Evolutionary conservation across 92 coral and sea anemone species (phyloP).

Genomic region (Phenganax marumi): DNA sequence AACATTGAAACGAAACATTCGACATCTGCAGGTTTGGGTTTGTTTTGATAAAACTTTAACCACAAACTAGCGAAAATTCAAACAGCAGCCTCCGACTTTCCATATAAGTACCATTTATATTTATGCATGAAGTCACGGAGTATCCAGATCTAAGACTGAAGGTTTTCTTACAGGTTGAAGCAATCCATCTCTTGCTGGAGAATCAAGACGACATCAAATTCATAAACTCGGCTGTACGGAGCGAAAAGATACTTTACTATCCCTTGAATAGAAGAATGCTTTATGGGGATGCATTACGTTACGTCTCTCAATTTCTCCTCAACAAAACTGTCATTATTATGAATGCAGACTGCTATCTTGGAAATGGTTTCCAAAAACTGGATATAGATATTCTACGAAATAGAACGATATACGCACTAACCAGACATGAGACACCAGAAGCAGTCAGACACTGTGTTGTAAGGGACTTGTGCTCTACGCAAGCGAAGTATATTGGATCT

Average conservation of each 20-base stretch:
- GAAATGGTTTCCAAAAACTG: conserved; percentile 72
- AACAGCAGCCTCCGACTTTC: too few relatives aligned
- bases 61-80: too few relatives aligned
- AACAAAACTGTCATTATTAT: conserved; percentile 63
- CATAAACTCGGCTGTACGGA: conserved; percentile 41
- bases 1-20: conserved; percentile 62
- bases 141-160: neutral
- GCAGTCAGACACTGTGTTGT: conserved; percentile 56
- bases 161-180: conserved; percentile 51
- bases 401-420: conserved; percentile 70
- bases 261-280: conserved; percentile 67
- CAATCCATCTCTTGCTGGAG: conserved; percentile 59
- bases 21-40: conserved; percentile 66
- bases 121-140: neutral
- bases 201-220: conserved; percentile 43
- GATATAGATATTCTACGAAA: conserved; percentile 46
- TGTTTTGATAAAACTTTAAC: neutral
- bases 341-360: conserved; percentile 84
- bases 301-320: conserved; percentile 62
- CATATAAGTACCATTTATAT: neutral
- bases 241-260: conserved; percentile 51
- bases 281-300: conserved; percentile 76
- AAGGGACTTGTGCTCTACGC: conserved; percentile 71
- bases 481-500: conserved; percentile 76
- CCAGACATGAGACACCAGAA: conserved; percentile 71